Evolutionary conservation across 2,797 vertebrate species (phyloP).

Genomic region (Avahi laniger): DNA sequence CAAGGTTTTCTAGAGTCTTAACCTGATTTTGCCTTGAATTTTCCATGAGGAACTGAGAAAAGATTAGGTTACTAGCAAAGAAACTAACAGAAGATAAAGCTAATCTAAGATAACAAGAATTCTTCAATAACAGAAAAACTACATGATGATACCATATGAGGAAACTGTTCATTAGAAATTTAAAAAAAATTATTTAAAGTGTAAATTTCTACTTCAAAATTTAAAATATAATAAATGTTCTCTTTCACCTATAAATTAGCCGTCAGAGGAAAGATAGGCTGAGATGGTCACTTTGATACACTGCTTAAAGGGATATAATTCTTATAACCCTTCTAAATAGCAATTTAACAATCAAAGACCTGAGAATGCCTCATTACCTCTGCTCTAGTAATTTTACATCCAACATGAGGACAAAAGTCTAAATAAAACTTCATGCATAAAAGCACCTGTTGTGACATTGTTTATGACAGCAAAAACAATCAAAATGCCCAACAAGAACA

Average conservation of each 20-base stretch:
- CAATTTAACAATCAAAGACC: not conserved
- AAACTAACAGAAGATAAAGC: not conserved
- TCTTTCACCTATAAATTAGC: not conserved
- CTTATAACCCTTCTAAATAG: not conserved
- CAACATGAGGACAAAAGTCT: not conserved
- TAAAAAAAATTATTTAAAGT: not conserved
- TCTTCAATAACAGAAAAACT: not conserved
- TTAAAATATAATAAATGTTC: not conserved
- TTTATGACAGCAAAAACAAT: not conserved
- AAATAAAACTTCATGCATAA: constrained; percentile 18
- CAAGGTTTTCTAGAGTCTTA: not conserved
- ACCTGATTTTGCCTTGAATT: not conserved
- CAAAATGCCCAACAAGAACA: not conserved
- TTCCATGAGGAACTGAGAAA: not conserved
- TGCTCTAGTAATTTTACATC: not conserved
- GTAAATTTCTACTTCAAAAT: not conserved
- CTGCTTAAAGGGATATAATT: not conserved
- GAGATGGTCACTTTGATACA: not conserved
- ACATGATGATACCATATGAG: not conserved
- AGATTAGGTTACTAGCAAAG: not conserved
- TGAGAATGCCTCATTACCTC: not conserved
- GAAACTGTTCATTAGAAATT: not conserved
- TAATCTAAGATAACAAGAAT: not conserved
- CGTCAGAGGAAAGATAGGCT: not conserved
- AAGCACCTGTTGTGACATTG: not conserved